These are phyloP conservation scores for Sarcophaga bullata DNA, from an alignment of 1,140 invertebrate genomes.

Conservation along the genomic window DNA sequence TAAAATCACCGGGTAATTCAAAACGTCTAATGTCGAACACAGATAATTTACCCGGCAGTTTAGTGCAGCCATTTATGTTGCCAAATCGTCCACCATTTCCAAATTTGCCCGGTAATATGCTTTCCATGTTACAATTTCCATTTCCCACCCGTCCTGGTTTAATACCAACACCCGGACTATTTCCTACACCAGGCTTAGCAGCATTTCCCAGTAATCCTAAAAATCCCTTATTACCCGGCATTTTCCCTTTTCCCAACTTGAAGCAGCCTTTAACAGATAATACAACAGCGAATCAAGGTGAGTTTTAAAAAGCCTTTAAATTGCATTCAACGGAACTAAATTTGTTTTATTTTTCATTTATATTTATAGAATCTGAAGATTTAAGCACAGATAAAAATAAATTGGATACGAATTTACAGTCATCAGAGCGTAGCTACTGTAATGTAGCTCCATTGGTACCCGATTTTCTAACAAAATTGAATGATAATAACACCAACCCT, in stretches of 20 bases:
- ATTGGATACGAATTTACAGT: background rate
- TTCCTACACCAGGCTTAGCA: slow-evolving; percentile 52
- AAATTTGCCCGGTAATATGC: slow-evolving; percentile 33
- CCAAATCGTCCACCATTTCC: slow-evolving; percentile 49
- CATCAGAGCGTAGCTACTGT: slow-evolving; percentile 53
- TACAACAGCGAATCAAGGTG: background rate
- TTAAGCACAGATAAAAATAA: slow-evolving; percentile 4
- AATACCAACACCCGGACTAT: slow-evolving; percentile 72
- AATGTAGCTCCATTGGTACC: slow-evolving; percentile 62
- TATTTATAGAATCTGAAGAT: slow-evolving; percentile 11
- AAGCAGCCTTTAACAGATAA: background rate
- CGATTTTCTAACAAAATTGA: slow-evolving; percentile 48
- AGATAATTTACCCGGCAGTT: background rate
- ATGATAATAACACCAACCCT: background rate
- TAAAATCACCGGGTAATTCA: slow-evolving; percentile 14
- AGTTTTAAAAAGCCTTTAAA: background rate
- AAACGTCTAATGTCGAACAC: background rate
- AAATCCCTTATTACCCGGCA: slow-evolving; percentile 49
- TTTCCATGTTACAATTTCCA: slow-evolving; percentile 47
- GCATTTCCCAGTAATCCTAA: slow-evolving; percentile 19
- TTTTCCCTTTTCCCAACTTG: slow-evolving; percentile 40
- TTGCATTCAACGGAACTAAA: background rate
- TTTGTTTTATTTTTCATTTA: background rate
- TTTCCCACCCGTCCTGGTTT: slow-evolving; percentile 74
- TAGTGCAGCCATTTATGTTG: slow-evolving; percentile 45